Evolutionary conservation across 2,888 invertebrate species (phyloP).

Genomic region (Agriopis leucophaearia): DNA sequence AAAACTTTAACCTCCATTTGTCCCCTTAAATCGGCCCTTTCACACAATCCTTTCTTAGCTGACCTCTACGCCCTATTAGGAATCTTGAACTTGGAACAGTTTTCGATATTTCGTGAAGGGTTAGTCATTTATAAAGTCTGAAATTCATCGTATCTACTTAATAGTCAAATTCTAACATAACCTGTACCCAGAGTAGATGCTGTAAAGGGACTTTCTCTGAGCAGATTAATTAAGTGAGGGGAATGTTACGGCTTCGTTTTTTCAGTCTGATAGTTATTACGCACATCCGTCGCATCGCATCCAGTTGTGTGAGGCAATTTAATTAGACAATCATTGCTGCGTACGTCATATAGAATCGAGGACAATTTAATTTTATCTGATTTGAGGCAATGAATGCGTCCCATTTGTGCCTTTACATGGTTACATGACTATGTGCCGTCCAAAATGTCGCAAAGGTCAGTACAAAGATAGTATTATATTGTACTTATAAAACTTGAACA

Average conservation of each 20-base stretch:
- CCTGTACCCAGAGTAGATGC: background rate
- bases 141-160: background rate
- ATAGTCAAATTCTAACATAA: background rate
- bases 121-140: no score
- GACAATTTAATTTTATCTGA: constrained; percentile 50
- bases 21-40: no score
- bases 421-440: background rate
- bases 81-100: no score
- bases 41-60: no score
- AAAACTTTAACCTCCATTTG: no score
- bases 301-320: constrained; percentile 74
- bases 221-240: constrained; percentile 35
- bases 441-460: background rate
- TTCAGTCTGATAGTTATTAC: constrained; percentile 64
- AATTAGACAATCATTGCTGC: constrained; percentile 70
- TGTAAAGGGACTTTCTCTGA: constrained; percentile 46
- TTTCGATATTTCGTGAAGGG: no score
- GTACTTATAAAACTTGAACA: no score
- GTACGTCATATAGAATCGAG: constrained; percentile 56
- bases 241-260: constrained; percentile 40
- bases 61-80: no score
- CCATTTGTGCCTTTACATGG: background rate
- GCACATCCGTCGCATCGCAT: constrained; percentile 77
- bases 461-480: no score
- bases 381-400: constrained; percentile 31